A percentile compares a stretch with the other conserved stretches of the same genome.
These are phyloP conservation scores for Wiebesia pumilae DNA, from an alignment of 1,140 invertebrate species.

Conservation along the genomic window DNA sequence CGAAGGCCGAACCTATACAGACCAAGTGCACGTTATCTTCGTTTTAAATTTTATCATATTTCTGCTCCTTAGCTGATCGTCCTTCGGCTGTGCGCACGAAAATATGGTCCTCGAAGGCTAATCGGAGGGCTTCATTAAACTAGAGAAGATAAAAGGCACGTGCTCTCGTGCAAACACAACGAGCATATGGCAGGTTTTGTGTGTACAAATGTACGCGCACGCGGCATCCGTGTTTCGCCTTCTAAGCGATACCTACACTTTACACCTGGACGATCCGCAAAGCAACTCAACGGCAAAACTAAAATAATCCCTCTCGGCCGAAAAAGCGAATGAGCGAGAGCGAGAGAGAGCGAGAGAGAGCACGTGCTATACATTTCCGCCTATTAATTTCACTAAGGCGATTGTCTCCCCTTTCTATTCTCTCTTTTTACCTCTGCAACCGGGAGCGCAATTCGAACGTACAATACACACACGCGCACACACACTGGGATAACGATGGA, in stretches of 20 bases:
- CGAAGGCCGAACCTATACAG: not conserved
- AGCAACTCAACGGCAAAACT: slow-evolving; percentile 55
- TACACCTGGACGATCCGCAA: slow-evolving; percentile 56
- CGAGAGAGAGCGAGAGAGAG: not conserved
- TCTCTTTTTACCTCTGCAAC: slow-evolving; percentile 1
- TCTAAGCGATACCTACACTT: slow-evolving; percentile 19
- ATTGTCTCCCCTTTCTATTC: slow-evolving; percentile 53
- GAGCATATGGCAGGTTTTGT: not conserved
- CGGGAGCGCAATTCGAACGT: slow-evolving; percentile 58
- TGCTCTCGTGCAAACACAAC: not conserved
- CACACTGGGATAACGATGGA: not conserved
- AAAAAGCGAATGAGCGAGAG: not conserved
- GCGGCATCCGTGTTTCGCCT: not conserved
- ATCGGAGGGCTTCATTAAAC: not conserved
- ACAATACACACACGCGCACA: slow-evolving; percentile 44
- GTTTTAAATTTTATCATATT: not conserved
- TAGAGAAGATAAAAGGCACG: not conserved
- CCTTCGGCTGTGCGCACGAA: not conserved
- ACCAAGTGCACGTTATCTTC: not conserved
- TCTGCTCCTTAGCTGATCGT: not conserved
- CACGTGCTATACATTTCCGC: slow-evolving; percentile 57
- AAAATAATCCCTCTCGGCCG: slow-evolving; percentile 51
- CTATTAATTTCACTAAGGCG: slow-evolving; percentile 67
- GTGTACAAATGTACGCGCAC: not conserved
- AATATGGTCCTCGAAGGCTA: not conserved